Conservation (phyloP, 2,113 vertebrate species). For the Cricetomys ansorgei region DNA sequence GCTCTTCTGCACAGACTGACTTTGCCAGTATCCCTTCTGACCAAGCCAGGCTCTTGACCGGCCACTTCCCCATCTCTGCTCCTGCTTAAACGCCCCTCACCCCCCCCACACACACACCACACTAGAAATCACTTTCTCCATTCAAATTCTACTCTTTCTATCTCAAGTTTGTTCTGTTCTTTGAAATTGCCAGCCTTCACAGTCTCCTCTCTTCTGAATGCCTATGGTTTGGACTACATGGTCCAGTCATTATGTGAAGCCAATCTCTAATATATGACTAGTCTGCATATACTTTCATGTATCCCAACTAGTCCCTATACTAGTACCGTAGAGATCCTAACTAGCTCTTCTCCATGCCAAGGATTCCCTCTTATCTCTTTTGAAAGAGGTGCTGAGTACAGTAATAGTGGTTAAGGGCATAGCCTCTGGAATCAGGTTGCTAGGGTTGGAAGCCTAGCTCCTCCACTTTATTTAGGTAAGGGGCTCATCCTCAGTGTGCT, state of each 20-base stretch:
- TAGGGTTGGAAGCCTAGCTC: neutral
- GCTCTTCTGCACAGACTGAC: neutral
- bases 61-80: neutral
- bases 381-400: neutral
- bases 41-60: neutral
- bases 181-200: neutral
- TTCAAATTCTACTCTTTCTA: neutral
- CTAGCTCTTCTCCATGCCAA: neutral
- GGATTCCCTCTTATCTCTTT: neutral
- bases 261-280: neutral
- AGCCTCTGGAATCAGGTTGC: conserved; percentile 10
- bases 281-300: neutral
- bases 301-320: neutral
- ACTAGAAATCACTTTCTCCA: conserved; percentile 4
- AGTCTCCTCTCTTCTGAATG: conserved; percentile 2
- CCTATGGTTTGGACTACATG: neutral
- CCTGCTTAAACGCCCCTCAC: neutral
- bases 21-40: neutral
- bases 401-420: neutral
- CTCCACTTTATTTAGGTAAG: neutral
- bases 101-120: neutral
- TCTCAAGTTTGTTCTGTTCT: conserved; percentile 41
- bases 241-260: neutral
- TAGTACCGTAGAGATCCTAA: neutral
- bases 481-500: neutral